These are phyloP conservation scores for Albula glossodonta DNA, from an alignment of 2,113 vertebrate genomes.

Conservation along the genomic window DNA sequence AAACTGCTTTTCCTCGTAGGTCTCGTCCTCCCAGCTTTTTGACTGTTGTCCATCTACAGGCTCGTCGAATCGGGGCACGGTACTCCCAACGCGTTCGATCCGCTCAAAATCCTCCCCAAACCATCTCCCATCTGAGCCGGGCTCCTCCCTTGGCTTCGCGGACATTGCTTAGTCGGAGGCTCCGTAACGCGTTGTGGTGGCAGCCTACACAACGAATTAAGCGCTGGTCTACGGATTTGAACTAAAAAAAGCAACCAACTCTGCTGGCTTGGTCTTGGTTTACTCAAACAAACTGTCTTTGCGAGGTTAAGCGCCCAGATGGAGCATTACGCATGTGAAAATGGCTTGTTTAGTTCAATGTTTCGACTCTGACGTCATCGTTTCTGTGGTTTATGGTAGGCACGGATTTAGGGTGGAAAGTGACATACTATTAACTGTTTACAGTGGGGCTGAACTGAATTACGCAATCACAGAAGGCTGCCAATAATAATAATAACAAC, in stretches of 20 bases:
- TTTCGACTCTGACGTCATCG: slow-evolving; percentile 75
- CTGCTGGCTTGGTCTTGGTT: background rate
- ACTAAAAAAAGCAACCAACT: background rate
- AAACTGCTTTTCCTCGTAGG: slow-evolving; percentile 63
- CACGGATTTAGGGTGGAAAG: slow-evolving; percentile 43
- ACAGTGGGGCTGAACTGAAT: background rate
- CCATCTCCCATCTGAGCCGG: slow-evolving; percentile 65
- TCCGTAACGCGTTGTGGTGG: background rate
- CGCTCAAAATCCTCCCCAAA: slow-evolving; percentile 62
- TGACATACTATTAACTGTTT: slow-evolving; percentile 43
- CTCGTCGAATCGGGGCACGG: slow-evolving; percentile 55
- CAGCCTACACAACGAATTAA: background rate
- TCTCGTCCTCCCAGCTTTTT: slow-evolving; percentile 54
- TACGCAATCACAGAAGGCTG: background rate
- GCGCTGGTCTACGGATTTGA: background rate
- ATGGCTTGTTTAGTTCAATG: slow-evolving; percentile 78
- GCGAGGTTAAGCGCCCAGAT: slow-evolving; percentile 50
- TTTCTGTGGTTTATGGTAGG: slow-evolving; percentile 54
- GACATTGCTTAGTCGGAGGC: slow-evolving; percentile 62
- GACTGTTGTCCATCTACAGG: slow-evolving; percentile 50
- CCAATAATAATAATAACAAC: background rate
- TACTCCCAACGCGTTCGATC: slow-evolving; percentile 64
- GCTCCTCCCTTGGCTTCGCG: slow-evolving; percentile 67
- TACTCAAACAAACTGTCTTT: slow-evolving; percentile 37
- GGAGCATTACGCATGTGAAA: slow-evolving; percentile 68